Evolutionary conservation across 2,888 invertebrate genomes (phyloP).

Genomic region (Tanypteryx hageni): DNA sequence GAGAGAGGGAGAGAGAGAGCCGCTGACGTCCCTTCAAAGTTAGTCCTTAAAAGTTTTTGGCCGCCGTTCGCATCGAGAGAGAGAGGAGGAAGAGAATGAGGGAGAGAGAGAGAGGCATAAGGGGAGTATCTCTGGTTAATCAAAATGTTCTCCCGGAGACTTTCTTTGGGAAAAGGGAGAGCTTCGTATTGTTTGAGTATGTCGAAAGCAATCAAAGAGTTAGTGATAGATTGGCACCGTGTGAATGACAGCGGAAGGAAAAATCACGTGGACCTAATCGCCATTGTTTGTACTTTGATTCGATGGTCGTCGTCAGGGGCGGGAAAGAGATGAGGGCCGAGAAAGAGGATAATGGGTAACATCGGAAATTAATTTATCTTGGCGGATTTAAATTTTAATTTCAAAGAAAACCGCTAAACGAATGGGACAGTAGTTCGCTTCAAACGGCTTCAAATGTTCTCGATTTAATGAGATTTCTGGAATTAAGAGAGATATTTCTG

Average conservation of each 20-base stretch:
- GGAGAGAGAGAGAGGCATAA: not conserved
- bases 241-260: not conserved
- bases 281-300: not conserved
- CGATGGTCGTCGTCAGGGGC: not conserved
- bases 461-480: too few relatives aligned
- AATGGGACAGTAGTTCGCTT: too few relatives aligned
- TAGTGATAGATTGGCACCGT: slow-evolving; percentile 47
- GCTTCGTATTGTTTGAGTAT: slow-evolving; percentile 35
- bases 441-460: too few relatives aligned
- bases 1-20: too few relatives aligned
- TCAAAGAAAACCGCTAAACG: too few relatives aligned
- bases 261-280: slow-evolving; percentile 2
- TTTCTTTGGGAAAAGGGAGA: slow-evolving; percentile 1
- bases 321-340: not conserved
- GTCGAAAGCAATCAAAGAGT: slow-evolving; percentile 50
- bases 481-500: too few relatives aligned
- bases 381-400: too few relatives aligned
- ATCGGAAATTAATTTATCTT: too few relatives aligned
- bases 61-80: slow-evolving; percentile 2
- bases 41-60: slow-evolving; percentile 31
- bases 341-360: not conserved
- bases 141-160: slow-evolving; percentile 12
- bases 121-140: slow-evolving; percentile 24
- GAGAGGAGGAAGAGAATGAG: not conserved
- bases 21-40: slow-evolving; percentile 32